Evolutionary conservation across 2,797 vertebrate species (phyloP).

Genomic region (Taeniopygia guttata): DNA sequence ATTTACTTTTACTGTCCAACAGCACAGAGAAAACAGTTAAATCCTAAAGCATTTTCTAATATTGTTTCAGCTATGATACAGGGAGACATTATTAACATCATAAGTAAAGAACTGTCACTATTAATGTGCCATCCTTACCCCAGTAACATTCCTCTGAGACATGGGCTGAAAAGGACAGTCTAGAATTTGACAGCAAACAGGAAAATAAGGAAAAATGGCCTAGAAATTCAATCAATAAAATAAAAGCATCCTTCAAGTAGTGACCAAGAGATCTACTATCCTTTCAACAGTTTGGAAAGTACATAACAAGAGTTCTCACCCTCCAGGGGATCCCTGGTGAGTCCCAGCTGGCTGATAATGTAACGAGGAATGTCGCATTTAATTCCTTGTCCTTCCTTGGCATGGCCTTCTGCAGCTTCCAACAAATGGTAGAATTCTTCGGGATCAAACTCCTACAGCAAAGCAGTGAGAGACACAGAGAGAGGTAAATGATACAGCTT

Average conservation of each 20-base stretch:
- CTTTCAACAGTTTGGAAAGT: not conserved
- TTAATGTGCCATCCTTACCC: not conserved
- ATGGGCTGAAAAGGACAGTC: not conserved
- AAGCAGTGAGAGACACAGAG: not conserved
- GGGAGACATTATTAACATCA: slow-evolving; percentile 31
- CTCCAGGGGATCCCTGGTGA: slow-evolving; percentile 94
- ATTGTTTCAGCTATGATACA: not conserved
- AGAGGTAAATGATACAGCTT: not conserved
- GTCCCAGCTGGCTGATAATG: slow-evolving; percentile 96
- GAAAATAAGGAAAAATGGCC: slow-evolving; percentile 27
- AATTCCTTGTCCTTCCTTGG: slow-evolving; percentile 95
- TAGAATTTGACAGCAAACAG: not conserved
- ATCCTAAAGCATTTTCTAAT: slow-evolving; percentile 10
- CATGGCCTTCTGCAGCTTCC: slow-evolving; percentile 96
- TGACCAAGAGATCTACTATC: not conserved
- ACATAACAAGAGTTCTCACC: slow-evolving; percentile 74
- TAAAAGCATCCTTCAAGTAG: not conserved
- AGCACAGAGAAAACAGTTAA: not conserved
- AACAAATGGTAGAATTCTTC: slow-evolving; percentile 97
- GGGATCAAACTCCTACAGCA: slow-evolving; percentile 91
- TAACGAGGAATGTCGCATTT: slow-evolving; percentile 96
- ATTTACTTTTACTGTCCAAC: not conserved
- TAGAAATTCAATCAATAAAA: not conserved
- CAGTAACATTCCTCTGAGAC: slow-evolving; percentile 20
- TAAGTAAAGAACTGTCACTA: slow-evolving; percentile 55